Conservation (phyloP, 2,888 invertebrate genomes). For the Dynastes maya region DNA sequence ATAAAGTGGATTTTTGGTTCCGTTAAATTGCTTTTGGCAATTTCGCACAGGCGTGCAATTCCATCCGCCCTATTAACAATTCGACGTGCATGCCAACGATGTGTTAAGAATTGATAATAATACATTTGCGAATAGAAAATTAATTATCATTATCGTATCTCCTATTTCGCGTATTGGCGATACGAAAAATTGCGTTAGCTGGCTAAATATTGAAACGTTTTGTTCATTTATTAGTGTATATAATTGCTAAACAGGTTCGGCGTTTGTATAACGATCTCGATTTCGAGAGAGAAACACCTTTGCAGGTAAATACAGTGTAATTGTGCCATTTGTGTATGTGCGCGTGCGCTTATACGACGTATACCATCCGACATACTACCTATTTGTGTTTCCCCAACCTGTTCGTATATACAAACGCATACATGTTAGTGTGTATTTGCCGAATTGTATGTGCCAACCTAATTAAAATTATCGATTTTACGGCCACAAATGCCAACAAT, state of each 20-base stretch:
- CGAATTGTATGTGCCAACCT: constrained; percentile 44
- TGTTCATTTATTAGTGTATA: not conserved
- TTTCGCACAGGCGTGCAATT: constrained; percentile 34
- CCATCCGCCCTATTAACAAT: not conserved
- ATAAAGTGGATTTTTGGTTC: constrained; percentile 35
- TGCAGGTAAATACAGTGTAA: constrained; percentile 34
- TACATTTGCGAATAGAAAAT: constrained; percentile 6
- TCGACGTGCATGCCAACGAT: constrained; percentile 15
- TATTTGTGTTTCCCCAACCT: constrained; percentile 9
- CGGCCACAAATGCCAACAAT: constrained; percentile 45
- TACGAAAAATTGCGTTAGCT: constrained; percentile 15
- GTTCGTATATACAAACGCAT: constrained; percentile 9
- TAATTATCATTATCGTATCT: not conserved
- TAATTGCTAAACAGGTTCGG: constrained; percentile 22
- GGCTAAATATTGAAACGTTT: constrained; percentile 17
- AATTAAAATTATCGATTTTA: constrained; percentile 46
- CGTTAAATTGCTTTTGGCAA: constrained; percentile 36
- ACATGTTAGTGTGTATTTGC: constrained; percentile 19
- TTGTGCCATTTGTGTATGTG: constrained; percentile 5
- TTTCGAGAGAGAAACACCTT: constrained; percentile 36
- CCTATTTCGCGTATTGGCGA: not conserved
- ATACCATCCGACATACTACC: not conserved
- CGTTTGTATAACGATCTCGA: constrained; percentile 16
- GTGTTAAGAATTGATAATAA: constrained; percentile 22
- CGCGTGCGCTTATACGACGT: not conserved